Percentiles rank a stretch among this genome's conserved stretches.
phyloP scores from a whole-genome alignment of 2,113 vertebrate species.

The Actenoides lindsayi region DNA sequence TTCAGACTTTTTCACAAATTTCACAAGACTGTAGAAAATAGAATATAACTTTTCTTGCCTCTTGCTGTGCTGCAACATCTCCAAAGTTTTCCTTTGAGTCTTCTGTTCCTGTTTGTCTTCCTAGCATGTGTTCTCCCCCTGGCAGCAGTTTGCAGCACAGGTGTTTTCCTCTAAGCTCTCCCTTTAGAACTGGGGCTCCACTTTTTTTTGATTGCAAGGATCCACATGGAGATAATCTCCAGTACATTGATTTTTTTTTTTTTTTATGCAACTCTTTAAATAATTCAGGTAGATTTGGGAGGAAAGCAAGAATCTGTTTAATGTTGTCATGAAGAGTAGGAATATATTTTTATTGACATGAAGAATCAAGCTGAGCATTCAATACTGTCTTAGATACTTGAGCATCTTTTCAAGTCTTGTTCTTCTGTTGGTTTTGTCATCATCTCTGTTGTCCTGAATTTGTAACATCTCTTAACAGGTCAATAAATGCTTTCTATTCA shows the following conservation, averaged over 20 bases:
- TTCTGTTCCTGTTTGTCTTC: not conserved
- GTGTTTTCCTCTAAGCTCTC: not conserved
- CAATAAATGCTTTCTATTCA: not conserved
- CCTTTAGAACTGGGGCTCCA: not conserved
- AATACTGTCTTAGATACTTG: not conserved
- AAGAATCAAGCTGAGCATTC: not conserved
- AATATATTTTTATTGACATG: not conserved
- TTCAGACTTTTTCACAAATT: not conserved
- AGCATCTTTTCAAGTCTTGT: not conserved
- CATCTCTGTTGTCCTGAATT: not conserved
- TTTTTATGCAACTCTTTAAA: not conserved
- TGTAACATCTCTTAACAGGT: not conserved
- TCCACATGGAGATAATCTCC: not conserved
- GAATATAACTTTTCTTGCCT: not conserved
- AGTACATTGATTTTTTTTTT: not conserved
- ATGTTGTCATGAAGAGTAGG: not conserved
- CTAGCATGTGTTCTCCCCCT: not conserved
- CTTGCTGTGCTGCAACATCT: not conserved
- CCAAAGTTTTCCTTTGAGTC: not conserved
- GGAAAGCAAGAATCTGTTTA: not conserved
- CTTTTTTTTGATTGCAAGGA: not conserved
- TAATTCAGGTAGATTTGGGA: not conserved
- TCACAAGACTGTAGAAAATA: rapidly evolving
- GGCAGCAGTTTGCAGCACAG: not conserved
- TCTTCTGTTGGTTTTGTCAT: not conserved